These are phyloP conservation scores for Diploptera punctata DNA, from an alignment of 2,888 invertebrate species.

Conservation along the genomic window DNA sequence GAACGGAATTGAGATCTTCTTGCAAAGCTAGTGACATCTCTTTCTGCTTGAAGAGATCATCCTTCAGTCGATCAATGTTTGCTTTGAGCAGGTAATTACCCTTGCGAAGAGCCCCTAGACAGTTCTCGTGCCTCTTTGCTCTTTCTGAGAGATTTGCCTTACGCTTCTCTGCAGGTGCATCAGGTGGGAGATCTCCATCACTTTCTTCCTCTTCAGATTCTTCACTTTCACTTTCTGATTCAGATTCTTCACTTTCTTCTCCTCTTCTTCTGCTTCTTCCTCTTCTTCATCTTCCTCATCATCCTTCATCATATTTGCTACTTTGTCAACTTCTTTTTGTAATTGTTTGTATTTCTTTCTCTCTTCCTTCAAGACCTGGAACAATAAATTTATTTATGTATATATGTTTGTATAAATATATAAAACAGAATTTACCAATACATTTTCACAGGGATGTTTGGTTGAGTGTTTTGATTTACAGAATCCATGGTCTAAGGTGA, in stretches of 20 bases:
- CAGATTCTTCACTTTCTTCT: slow-evolving; percentile 62
- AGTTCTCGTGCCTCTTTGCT: slow-evolving; percentile 77
- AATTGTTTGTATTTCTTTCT: slow-evolving; percentile 82
- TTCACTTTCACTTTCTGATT: slow-evolving; percentile 60
- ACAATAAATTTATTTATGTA: too few relatives aligned
- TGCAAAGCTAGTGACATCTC: slow-evolving; percentile 79
- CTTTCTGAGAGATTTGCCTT: slow-evolving; percentile 52
- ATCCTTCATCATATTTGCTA: slow-evolving; percentile 87
- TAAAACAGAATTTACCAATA: too few relatives aligned
- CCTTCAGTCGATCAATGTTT: slow-evolving; percentile 86
- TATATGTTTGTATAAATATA: too few relatives aligned
- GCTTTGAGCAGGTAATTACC: slow-evolving; percentile 88
- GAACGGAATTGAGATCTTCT: slow-evolving; percentile 84
- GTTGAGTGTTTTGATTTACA: too few relatives aligned
- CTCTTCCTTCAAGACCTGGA: slow-evolving; percentile 67
- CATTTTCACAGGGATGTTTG: too few relatives aligned
- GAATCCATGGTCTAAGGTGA: too few relatives aligned
- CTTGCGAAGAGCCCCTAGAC: slow-evolving; percentile 82
- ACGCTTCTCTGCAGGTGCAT: slow-evolving; percentile 70
- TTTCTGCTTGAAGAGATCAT: slow-evolving; percentile 83
- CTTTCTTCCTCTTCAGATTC: slow-evolving; percentile 70
- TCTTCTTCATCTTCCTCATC: slow-evolving; percentile 62
- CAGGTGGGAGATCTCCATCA: slow-evolving; percentile 70
- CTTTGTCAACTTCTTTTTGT: slow-evolving; percentile 89
- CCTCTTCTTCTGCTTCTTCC: slow-evolving; percentile 54